These are phyloP conservation scores for Caenorhabditis plicata DNA, from an alignment of 2,888 invertebrate genomes.

Conservation along the genomic window DNA sequence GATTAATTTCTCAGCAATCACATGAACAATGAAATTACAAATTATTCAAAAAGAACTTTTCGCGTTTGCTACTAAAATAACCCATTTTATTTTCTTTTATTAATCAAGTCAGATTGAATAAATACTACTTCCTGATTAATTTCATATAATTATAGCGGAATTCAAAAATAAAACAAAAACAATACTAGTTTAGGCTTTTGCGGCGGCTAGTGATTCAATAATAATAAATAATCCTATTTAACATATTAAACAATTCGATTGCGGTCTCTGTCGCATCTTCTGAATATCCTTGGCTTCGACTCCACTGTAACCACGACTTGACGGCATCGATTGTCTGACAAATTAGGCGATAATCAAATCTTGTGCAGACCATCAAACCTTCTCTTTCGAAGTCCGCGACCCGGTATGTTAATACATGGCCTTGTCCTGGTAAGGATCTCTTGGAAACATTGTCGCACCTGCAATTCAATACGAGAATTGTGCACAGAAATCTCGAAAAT, in stretches of 20 bases:
- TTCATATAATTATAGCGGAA: not conserved
- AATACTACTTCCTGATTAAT: not conserved
- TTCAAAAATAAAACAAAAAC: not conserved
- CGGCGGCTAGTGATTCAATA: not conserved
- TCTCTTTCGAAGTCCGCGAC: slow-evolving; percentile 17
- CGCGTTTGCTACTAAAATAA: no score
- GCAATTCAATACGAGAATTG: no score
- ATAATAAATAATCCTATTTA: no score
- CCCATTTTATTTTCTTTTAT: no score
- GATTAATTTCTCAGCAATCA: no score
- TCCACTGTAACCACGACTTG: slow-evolving; percentile 30
- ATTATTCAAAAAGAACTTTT: no score
- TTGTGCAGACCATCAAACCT: slow-evolving; percentile 1
- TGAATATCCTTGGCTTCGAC: slow-evolving; percentile 32
- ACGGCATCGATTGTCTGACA: slow-evolving; percentile 45
- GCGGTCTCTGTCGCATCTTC: no score
- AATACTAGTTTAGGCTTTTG: slow-evolving; percentile 1
- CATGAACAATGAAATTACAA: no score
- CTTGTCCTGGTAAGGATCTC: slow-evolving; percentile 14
- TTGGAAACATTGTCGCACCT: slow-evolving; percentile 33
- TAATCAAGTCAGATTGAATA: no score
- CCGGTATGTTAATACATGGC: slow-evolving; percentile 23
- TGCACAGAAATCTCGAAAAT: no score
- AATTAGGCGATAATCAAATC: not conserved
- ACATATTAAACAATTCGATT: no score